A percentile compares a stretch with the other conserved stretches of the same genome.
Evolutionary conservation across 2,797 vertebrate genomes (phyloP).

Genomic region (Kryptopterus vitreolus): DNA sequence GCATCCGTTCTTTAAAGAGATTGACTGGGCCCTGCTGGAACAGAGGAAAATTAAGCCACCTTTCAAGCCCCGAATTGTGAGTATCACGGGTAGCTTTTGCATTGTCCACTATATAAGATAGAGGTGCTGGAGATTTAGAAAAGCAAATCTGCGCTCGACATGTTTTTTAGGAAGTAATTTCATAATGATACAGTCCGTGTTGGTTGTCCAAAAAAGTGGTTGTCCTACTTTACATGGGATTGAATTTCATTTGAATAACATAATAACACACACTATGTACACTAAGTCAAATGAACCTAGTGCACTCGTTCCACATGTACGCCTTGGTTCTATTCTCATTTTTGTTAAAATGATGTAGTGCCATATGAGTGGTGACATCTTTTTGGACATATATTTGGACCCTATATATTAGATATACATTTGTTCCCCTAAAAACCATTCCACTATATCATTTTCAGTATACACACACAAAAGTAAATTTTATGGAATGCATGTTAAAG

Average conservation of each 20-base stretch:
- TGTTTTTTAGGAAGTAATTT: neutral
- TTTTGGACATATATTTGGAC: neutral
- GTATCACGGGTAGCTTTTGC: slow-evolving; percentile 58
- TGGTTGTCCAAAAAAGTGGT: too few relatives aligned
- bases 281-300: too few relatives aligned
- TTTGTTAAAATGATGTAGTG: too few relatives aligned
- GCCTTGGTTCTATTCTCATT: too few relatives aligned
- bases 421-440: neutral
- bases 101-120: too few relatives aligned
- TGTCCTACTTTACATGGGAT: too few relatives aligned
- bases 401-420: neutral
- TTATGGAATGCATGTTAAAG: too few relatives aligned
- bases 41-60: slow-evolving; percentile 93
- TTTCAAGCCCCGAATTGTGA: slow-evolving; percentile 96
- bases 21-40: slow-evolving; percentile 94
- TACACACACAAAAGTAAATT: neutral
- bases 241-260: too few relatives aligned
- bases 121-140: neutral
- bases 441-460: neutral
- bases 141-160: neutral
- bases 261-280: too few relatives aligned
- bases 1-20: slow-evolving; percentile 94
- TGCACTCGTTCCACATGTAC: too few relatives aligned
- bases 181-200: too few relatives aligned
- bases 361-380: too few relatives aligned